phyloP scores from a whole-genome alignment of 2,113 vertebrate species.

The Lophotis ruficrista region DNA sequence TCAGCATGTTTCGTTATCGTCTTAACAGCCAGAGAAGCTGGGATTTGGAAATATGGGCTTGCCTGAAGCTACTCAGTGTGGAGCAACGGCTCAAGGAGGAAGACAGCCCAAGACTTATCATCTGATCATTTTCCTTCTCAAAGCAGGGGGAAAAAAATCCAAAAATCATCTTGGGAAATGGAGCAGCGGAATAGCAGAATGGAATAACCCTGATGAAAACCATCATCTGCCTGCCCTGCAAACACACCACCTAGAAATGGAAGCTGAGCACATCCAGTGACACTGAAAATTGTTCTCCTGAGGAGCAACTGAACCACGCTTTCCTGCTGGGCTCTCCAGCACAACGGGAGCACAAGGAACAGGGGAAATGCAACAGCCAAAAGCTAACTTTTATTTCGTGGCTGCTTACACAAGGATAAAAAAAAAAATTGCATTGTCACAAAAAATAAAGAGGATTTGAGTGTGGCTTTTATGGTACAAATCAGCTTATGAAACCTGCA shows the following conservation, averaged over 20 bases:
- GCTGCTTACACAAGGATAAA: neutral
- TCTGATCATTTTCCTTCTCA: neutral
- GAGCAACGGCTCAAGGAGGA: neutral
- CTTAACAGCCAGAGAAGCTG: neutral
- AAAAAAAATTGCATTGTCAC: neutral
- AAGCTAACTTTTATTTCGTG: neutral
- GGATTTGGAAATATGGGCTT: neutral
- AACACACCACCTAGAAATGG: neutral
- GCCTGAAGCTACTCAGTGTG: neutral
- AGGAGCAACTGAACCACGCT: neutral
- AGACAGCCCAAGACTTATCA: neutral
- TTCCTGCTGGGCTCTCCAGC: neutral
- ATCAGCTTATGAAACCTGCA: slow-evolving; percentile 9
- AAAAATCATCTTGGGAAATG: neutral
- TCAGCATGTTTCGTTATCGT: neutral
- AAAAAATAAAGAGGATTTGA: slow-evolving; percentile 48
- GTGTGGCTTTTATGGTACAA: neutral
- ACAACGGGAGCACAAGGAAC: fast-evolving
- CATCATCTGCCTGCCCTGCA: neutral
- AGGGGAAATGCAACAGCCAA: neutral
- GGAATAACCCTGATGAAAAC: neutral
- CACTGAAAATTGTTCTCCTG: neutral
- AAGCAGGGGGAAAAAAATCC: neutral
- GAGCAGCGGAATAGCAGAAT: neutral
- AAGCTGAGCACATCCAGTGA: neutral